Conservation (phyloP, 2,113 vertebrate species). For the Circaetus cinerascens region DNA sequence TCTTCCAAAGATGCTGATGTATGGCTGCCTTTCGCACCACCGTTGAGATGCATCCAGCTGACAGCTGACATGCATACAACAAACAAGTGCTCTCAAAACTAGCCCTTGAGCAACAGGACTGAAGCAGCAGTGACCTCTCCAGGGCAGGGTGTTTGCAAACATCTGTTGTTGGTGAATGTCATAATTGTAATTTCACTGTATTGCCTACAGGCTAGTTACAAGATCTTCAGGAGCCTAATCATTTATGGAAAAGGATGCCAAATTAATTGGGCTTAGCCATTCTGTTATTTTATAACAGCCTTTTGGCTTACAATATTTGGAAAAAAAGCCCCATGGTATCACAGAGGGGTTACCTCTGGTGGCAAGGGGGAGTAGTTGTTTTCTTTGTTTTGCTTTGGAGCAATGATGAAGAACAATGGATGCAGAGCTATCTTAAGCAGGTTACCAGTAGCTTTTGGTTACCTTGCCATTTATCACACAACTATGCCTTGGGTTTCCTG, state of each 20-base stretch:
- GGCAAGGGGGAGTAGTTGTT: too few relatives aligned
- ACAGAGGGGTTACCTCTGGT: too few relatives aligned
- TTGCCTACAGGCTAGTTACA: not conserved
- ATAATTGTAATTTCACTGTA: too few relatives aligned
- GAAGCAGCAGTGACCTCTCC: not conserved
- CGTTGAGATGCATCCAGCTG: not conserved
- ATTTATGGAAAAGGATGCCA: not conserved
- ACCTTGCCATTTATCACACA: not conserved
- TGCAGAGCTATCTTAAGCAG: not conserved
- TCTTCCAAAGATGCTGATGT: not conserved
- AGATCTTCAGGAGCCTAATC: not conserved
- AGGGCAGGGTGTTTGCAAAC: not conserved
- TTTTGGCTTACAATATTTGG: not conserved
- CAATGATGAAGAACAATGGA: too few relatives aligned
- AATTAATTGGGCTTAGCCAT: not conserved
- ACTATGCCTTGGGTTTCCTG: not conserved
- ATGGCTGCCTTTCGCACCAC: not conserved
- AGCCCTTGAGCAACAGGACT: not conserved
- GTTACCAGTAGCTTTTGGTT: not conserved
- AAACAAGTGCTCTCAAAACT: fast-evolving
- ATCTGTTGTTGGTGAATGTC: not conserved
- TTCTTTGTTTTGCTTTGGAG: not conserved
- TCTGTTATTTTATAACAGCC: not conserved
- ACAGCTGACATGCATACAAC: fast-evolving
- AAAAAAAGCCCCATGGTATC: too few relatives aligned